phyloP scores from a whole-genome alignment of 2,113 vertebrate species.

The Macrotis lagotis region DNA sequence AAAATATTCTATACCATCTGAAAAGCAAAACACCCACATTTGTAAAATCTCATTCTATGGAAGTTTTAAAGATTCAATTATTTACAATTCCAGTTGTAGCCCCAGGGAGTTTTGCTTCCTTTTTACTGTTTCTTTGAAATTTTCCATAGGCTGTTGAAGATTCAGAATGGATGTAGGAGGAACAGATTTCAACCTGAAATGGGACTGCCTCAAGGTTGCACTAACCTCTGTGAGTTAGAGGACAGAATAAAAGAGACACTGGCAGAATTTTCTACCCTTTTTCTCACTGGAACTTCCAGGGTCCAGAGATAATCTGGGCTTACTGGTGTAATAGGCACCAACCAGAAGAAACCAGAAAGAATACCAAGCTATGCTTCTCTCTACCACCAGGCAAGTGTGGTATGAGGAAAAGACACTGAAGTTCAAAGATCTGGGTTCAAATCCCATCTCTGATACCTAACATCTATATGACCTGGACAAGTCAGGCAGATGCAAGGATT shows the following conservation, averaged over 20 bases:
- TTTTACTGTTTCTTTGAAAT: not conserved
- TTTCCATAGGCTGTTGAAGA: not conserved
- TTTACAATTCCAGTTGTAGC: not conserved
- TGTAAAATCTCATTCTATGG: conserved; percentile 32
- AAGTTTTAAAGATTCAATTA: not conserved
- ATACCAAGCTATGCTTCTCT: not conserved
- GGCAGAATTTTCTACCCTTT: not conserved
- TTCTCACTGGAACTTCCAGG: not conserved
- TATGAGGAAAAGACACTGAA: not conserved
- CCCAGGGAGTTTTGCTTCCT: not conserved
- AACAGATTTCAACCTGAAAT: not conserved
- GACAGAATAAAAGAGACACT: not conserved
- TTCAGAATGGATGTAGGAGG: not conserved
- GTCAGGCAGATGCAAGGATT: not conserved
- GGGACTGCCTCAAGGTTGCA: not conserved
- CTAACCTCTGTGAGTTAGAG: not conserved
- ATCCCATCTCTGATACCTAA: not conserved
- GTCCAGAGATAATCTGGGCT: not conserved
- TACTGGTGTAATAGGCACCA: not conserved
- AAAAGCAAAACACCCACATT: not conserved
- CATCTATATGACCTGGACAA: not conserved
- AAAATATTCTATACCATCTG: not conserved
- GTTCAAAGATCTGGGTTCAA: not conserved
- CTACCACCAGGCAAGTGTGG: too few species aligned
- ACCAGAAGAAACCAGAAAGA: not conserved